Conservation (phyloP, 2,797 vertebrate genomes). For the Danio choprae region DNA sequence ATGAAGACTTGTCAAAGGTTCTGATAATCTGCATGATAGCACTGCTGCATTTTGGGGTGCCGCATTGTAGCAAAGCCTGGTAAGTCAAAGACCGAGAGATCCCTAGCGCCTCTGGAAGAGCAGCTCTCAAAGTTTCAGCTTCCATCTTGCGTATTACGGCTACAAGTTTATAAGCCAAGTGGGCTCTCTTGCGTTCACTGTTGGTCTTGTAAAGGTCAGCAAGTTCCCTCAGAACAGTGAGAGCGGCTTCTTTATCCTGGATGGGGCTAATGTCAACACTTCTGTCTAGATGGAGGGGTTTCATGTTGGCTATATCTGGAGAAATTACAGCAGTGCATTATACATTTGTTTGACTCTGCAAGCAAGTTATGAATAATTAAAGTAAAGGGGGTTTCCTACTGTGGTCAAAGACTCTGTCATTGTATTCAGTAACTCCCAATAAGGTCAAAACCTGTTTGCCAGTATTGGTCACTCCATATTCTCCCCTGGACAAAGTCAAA, state of each 20-base stretch:
- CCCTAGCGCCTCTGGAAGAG: slow-evolving; percentile 81
- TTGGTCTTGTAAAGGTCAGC: slow-evolving; percentile 74
- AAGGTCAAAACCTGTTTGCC: slow-evolving; percentile 88
- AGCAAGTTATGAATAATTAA: background rate
- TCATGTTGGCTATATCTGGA: slow-evolving; percentile 75
- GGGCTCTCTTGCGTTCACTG: slow-evolving; percentile 83
- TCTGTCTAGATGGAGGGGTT: slow-evolving; percentile 83
- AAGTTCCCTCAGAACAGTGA: slow-evolving; percentile 84
- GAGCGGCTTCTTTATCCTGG: slow-evolving; percentile 76
- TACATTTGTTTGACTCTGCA: background rate
- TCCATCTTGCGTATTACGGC: slow-evolving; percentile 83
- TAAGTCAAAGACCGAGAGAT: slow-evolving; percentile 81
- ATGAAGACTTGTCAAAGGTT: slow-evolving; percentile 73
- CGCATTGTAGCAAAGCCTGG: slow-evolving; percentile 91
- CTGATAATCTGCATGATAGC: slow-evolving; percentile 84
- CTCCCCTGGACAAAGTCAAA: slow-evolving; percentile 73
- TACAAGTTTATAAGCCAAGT: slow-evolving; percentile 86
- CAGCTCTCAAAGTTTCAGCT: slow-evolving; percentile 74
- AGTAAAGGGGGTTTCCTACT: slow-evolving; percentile 72
- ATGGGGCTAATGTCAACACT: slow-evolving; percentile 73
- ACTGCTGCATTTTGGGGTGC: slow-evolving; percentile 70
- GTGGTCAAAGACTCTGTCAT: slow-evolving; percentile 83
- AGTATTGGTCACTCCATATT: slow-evolving; percentile 81
- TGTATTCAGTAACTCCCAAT: slow-evolving; percentile 80
- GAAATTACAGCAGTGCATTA: background rate